Evolutionary conservation across 2,888 invertebrate genomes (phyloP).

Genomic region (Bugulina stolonifera): DNA sequence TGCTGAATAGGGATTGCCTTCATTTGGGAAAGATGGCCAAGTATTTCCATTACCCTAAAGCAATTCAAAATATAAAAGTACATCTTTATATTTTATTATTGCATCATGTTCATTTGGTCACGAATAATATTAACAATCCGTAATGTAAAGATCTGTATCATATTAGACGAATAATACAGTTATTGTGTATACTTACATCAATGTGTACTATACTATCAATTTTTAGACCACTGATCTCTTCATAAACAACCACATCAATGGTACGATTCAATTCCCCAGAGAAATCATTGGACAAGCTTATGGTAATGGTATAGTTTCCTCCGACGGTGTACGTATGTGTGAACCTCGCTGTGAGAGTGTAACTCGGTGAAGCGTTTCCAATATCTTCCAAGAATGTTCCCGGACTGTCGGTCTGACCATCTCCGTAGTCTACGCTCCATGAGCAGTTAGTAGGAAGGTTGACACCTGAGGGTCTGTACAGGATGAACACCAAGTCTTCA

Average conservation of each 20-base stretch:
- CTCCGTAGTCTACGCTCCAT: neutral
- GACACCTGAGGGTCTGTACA: neutral
- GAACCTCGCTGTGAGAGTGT: neutral
- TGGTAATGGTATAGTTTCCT: neutral
- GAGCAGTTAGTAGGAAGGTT: slow-evolving; percentile 5
- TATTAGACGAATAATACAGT: too few relatives aligned
- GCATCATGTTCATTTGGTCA: too few relatives aligned
- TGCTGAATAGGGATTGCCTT: neutral
- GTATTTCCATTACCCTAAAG: neutral
- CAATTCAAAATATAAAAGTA: too few relatives aligned
- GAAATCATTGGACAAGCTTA: neutral
- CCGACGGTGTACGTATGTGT: slow-evolving; percentile 11
- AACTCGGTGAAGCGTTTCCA: neutral
- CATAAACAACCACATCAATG: neutral
- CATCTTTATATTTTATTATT: too few relatives aligned
- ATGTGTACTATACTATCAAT: slow-evolving; percentile 10
- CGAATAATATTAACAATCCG: too few relatives aligned
- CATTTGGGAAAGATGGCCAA: neutral
- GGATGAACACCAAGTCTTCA: neutral
- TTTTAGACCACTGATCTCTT: neutral
- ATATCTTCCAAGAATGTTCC: neutral
- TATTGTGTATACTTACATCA: slow-evolving; percentile 13
- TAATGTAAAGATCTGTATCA: too few relatives aligned
- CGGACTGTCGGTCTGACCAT: neutral
- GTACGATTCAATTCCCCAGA: neutral